A percentile compares a stretch with the other conserved stretches of the same genome.
Conservation (phyloP, 2,888 invertebrate genomes). For the Lycia hirtaria region DNA sequence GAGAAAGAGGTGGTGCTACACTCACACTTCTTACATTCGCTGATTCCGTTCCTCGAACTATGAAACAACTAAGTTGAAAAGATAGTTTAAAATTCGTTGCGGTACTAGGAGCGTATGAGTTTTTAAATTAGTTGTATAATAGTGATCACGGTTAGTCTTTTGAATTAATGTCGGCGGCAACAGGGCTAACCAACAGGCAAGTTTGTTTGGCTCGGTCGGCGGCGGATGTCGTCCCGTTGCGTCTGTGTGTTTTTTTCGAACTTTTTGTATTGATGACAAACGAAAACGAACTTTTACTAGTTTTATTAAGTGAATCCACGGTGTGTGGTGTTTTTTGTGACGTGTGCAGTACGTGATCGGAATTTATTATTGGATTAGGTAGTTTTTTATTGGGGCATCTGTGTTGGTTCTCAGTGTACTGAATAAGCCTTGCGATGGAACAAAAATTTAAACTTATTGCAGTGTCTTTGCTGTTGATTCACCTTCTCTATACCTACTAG, state of each 20-base stretch:
- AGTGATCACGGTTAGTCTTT: slow-evolving; percentile 36
- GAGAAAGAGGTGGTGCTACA: slow-evolving; percentile 42
- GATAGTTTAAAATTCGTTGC: slow-evolving; percentile 37
- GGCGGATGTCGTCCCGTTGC: slow-evolving; percentile 68
- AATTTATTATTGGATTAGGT: slow-evolving; percentile 45
- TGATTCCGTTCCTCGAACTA: slow-evolving; percentile 56
- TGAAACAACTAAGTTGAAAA: slow-evolving; percentile 55
- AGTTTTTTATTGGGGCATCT: slow-evolving; percentile 45
- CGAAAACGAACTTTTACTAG: slow-evolving; percentile 60
- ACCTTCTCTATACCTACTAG: slow-evolving; percentile 38
- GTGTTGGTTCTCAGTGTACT: slow-evolving; percentile 40
- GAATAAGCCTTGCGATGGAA: slow-evolving; percentile 28
- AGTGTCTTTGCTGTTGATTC: slow-evolving; percentile 52
- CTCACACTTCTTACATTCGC: slow-evolving; percentile 54
- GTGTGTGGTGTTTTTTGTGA: slow-evolving; percentile 59
- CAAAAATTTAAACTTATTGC: slow-evolving; percentile 62
- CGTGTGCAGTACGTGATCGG: slow-evolving; percentile 56
- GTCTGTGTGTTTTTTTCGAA: slow-evolving; percentile 67
- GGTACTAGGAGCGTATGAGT: slow-evolving; percentile 28
- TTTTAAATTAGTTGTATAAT: slow-evolving; percentile 62
- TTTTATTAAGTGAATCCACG: slow-evolving; percentile 52
- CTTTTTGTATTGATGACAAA: slow-evolving; percentile 61
- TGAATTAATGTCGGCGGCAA: slow-evolving; percentile 17
- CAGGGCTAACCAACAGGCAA: slow-evolving; percentile 49
- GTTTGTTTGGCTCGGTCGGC: slow-evolving; percentile 74